Evolutionary conservation across 1,140 invertebrate species (phyloP).

Genomic region (Adelges cooleyi): DNA sequence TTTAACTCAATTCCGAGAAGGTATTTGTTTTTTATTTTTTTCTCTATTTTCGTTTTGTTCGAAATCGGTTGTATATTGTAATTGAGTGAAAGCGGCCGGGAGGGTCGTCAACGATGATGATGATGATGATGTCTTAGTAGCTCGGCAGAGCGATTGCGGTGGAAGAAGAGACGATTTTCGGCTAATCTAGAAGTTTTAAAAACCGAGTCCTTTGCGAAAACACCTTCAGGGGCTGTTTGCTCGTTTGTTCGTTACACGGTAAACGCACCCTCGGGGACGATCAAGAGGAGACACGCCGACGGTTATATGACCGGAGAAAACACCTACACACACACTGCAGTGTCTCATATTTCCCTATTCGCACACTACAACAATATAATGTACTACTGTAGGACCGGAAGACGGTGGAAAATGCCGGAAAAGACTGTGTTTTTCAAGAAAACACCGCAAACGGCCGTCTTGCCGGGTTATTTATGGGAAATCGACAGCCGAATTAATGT

Average conservation of each 20-base stretch:
- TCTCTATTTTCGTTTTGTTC: background rate
- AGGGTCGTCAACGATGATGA: background rate
- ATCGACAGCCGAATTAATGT: too few species aligned
- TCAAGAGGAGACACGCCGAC: background rate
- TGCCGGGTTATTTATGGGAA: too few species aligned
- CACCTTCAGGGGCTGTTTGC: background rate
- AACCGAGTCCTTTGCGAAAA: background rate
- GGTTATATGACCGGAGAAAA: background rate
- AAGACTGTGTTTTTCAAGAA: too few species aligned
- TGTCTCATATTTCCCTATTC: too few species aligned
- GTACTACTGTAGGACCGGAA: too few species aligned
- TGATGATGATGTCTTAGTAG: too few species aligned
- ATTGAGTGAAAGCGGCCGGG: background rate
- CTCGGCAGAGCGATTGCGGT: too few species aligned
- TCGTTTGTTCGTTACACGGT: slow-evolving; percentile 15
- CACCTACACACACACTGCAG: background rate
- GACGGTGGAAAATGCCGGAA: too few species aligned
- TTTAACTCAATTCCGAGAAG: too few species aligned
- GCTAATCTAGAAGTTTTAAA: background rate
- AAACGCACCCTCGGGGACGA: slow-evolving; percentile 20
- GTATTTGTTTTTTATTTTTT: background rate
- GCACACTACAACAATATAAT: too few species aligned
- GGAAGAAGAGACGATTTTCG: background rate
- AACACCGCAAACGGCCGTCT: too few species aligned
- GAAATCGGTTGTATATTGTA: background rate